Evolutionary conservation across 2,113 vertebrate species (phyloP), one percentile per base, ranked within the genome.

Genomic region (Alaudala cheleensis): DNA sequence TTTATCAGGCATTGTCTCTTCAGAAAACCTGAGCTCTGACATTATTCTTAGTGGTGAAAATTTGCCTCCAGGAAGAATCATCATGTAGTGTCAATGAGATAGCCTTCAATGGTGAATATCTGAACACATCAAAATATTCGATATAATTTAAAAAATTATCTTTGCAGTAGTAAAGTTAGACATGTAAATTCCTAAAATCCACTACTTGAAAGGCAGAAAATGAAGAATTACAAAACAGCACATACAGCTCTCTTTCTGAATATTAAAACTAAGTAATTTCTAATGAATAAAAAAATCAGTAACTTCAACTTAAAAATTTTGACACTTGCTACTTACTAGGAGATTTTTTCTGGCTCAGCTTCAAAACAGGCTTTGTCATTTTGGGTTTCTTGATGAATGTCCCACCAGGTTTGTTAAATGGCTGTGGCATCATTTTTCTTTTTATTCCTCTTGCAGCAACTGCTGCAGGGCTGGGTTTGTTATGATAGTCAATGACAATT

Each of bases 311-410:
- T 53, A 11, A 58, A 29, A 94, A 39, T 62, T 72, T 61, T 84
- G 33, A 53, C 53, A 49, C 47, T 89, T 92, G 37, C 78, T 93
- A 98, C 98, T 98, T 97, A 98, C 98, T 98, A 19, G 98, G 96
- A 24, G 97, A 97, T 92, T 97, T 98, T 95, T 97, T 98, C 93
- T 97, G 97, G 77, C 80, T 98, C 86, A 96, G 93, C 95, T 97
- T 98, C 95, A 98, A 95, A 96, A 97, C 42, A 28, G 98, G 96
- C 88, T 98, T 98, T 90, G 98, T 93, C 91, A 98, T 95, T 96
- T 98, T 98, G 95, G 97, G 98, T 90, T 98, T 99, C 98, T 98
- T 98, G 92, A 98, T 96, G 96, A 98, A 98, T 25, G 97, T 97
- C 95, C 97, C 97, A 87, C 97, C 96, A 23, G 98, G 97, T 87